These are phyloP conservation scores for Hydrochoerus hydrochaeris DNA, from an alignment of 2,113 vertebrate species.

Conservation along the genomic window DNA sequence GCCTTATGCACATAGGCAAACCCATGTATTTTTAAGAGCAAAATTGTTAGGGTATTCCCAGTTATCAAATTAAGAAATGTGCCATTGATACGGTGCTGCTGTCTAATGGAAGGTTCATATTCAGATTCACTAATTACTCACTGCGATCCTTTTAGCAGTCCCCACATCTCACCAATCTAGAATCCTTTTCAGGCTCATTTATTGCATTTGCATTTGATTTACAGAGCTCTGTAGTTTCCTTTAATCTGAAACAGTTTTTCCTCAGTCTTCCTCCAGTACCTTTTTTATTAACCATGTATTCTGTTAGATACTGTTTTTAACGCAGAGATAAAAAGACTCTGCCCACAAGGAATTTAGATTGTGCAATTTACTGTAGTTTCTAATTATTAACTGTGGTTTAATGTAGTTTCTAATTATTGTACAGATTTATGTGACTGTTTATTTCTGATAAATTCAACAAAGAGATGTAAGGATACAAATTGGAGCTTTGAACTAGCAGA, in stretches of 20 bases:
- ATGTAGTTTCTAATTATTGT: neutral
- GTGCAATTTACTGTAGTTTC: neutral
- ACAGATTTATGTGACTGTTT: neutral
- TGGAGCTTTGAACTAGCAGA: neutral
- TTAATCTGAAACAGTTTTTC: neutral
- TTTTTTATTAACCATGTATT: neutral
- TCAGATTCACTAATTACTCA: neutral
- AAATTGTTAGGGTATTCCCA: neutral
- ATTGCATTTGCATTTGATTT: neutral
- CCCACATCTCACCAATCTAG: neutral
- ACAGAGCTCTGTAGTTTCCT: neutral
- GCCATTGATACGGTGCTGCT: neutral
- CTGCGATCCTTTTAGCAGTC: neutral
- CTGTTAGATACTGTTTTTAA: neutral
- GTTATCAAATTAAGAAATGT: neutral
- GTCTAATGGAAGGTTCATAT: neutral
- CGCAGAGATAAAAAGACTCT: neutral
- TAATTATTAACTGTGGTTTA: slow-evolving; percentile 1
- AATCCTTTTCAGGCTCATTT: neutral
- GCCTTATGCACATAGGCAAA: neutral
- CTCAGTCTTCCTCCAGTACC: neutral
- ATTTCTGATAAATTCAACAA: slow-evolving; percentile 36
- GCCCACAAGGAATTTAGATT: neutral
- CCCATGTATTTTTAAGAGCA: neutral
- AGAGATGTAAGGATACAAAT: neutral